These are phyloP conservation scores for Brachyptera risi DNA, from an alignment of 2,888 invertebrate genomes.

Conservation along the genomic window DNA sequence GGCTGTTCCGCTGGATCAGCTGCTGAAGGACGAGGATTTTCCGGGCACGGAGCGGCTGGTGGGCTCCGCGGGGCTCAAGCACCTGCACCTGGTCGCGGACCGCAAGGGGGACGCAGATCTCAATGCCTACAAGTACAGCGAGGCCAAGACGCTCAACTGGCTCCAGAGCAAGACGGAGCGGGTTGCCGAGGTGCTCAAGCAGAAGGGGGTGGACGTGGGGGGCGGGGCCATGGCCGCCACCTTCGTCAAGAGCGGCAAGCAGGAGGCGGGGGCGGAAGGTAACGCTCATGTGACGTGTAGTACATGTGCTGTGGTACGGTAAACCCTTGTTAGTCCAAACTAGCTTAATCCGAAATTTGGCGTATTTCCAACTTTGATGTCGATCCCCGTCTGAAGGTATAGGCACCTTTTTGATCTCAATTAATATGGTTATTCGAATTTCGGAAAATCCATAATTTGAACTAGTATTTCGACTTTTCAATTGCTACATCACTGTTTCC, in stretches of 20 bases:
- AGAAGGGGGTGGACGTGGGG: conserved; percentile 65
- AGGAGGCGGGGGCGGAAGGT: conserved; percentile 47
- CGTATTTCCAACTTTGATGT: too few species aligned
- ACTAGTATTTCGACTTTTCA: too few species aligned
- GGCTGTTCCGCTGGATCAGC: conserved; percentile 69
- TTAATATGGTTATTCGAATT: too few species aligned
- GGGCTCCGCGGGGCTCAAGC: conserved; percentile 52
- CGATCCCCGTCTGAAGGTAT: too few species aligned
- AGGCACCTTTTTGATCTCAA: too few species aligned
- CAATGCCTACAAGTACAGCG: conserved; percentile 78
- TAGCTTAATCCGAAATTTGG: too few species aligned
- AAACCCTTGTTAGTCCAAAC: neutral
- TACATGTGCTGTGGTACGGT: neutral
- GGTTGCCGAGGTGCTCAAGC: conserved; percentile 58
- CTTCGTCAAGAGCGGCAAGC: conserved; percentile 62
- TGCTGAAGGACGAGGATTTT: conserved; percentile 63
- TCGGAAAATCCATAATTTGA: too few species aligned
- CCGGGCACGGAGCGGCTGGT: conserved; percentile 56
- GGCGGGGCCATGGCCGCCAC: conserved; percentile 72
- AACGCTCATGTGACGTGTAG: too few species aligned
- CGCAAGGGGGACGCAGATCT: conserved; percentile 61
- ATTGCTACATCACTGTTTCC: too few species aligned
- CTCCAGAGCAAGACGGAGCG: conserved; percentile 65
- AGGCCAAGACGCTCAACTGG: conserved; percentile 71
- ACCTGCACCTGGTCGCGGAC: conserved; percentile 61